Evolutionary conservation across 2,888 invertebrate genomes (phyloP), one percentile per base, ranked within the genome.

Genomic region (Embidobia sp.): DNA sequence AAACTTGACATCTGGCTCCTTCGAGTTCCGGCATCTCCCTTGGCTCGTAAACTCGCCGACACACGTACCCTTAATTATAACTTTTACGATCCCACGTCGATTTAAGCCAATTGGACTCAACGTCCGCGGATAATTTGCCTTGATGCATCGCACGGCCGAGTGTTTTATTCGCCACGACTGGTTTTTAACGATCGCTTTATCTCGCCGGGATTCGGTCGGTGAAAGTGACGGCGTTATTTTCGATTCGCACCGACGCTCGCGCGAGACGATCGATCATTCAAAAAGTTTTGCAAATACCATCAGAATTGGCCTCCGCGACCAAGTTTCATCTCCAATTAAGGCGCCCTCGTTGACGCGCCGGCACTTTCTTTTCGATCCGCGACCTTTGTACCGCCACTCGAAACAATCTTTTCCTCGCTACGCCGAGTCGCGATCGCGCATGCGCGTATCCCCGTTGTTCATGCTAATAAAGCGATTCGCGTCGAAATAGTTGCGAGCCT

Each of bases 221-320:
- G 67, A 69, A 69, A 69, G 57, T 69, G 55, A 46, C 48, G 29
- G 46, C 26, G 67, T 67, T 48, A 48, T 67, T 55, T 55, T 37
- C 46, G 55, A 55, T 31, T 44, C 55, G 22, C 48, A 16, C 57
- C 35, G 67, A 69, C 49, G 49, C 27, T 48, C 33, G 40, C 49
- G 42, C 67, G 42, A 69, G 67, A 35, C 57, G 57, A 69, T 69
- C 67, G 57, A 69, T 69, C 67, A 69, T 69, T 57, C 49, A 22
- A 49, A 64, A 69, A 69, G 67, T 69, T 69, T 46, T 48, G 48
- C 67, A 57, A 69, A 69, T 55, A 57, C 57, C 49, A 69, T 69
- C 48, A 49, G 27, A 67, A 48, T 66, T 66, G 44, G 55, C 29
- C 15, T 37, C 26, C 16, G 57, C 57, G 40, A 40, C 22, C 8